Evolutionary conservation across 2,888 invertebrate species (phyloP).

Genomic region (Carpatolechia fugitivella): DNA sequence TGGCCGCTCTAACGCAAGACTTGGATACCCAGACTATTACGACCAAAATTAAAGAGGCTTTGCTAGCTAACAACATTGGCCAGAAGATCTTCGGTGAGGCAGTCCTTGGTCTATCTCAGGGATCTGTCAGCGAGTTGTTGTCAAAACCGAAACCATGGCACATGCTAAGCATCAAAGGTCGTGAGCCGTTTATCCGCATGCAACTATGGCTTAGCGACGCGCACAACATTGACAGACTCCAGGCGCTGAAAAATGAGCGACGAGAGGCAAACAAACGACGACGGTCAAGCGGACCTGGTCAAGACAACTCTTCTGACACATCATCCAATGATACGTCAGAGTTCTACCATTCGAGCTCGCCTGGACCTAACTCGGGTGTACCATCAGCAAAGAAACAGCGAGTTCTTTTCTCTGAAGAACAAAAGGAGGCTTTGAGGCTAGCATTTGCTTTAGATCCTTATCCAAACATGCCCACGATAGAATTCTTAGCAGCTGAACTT

Average conservation of each 20-base stretch:
- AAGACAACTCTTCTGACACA: slow-evolving; percentile 92
- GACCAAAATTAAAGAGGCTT: slow-evolving; percentile 97
- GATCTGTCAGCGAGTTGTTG: slow-evolving; percentile 96
- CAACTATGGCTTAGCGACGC: slow-evolving; percentile 98
- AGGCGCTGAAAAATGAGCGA: slow-evolving; percentile 93
- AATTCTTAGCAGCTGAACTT: slow-evolving; percentile 94
- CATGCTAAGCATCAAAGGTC: slow-evolving; percentile 98
- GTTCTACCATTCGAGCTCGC: slow-evolving; percentile 91
- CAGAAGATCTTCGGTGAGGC: slow-evolving; percentile 99
- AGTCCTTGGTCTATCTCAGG: slow-evolving; percentile 96
- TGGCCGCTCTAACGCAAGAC: slow-evolving; percentile 97
- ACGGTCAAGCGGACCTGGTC: slow-evolving; percentile 88
- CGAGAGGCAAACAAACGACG: slow-evolving; percentile 95
- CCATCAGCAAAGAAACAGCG: slow-evolving; percentile 96
- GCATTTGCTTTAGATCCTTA: slow-evolving; percentile 98
- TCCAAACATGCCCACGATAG: slow-evolving; percentile 97
- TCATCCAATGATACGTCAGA: slow-evolving; percentile 93
- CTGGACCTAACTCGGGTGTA: slow-evolving; percentile 85
- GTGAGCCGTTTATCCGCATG: slow-evolving; percentile 98
- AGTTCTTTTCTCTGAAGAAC: slow-evolving; percentile 98
- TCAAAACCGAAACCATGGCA: slow-evolving; percentile 99
- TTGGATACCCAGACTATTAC: slow-evolving; percentile 98
- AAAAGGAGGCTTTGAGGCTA: slow-evolving; percentile 95
- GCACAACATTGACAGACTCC: slow-evolving; percentile 95
- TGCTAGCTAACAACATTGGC: slow-evolving; percentile 97